phyloP scores from a whole-genome alignment of 2,113 vertebrate genomes.

The Turdus rufiventris region DNA sequence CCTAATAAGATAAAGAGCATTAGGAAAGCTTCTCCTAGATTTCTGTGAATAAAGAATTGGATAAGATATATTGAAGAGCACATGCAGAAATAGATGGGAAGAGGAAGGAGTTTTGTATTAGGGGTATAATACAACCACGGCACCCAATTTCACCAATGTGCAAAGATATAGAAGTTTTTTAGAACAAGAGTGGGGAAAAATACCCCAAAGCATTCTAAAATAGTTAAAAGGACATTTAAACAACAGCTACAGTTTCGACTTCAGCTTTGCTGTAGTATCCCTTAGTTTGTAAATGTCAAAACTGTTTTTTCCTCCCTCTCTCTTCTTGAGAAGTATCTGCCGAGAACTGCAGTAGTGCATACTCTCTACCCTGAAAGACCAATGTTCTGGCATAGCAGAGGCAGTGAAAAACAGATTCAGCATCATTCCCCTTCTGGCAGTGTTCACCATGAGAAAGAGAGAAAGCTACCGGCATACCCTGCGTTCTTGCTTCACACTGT shows the following conservation, averaged over 20 bases:
- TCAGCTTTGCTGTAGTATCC: neutral
- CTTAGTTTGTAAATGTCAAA: neutral
- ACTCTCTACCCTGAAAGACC: neutral
- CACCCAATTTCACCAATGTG: rapidly evolving
- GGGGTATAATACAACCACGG: neutral
- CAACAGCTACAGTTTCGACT: neutral
- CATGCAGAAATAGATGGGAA: neutral
- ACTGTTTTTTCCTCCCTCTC: neutral
- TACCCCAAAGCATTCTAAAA: neutral
- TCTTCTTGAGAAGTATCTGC: neutral
- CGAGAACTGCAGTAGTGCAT: neutral
- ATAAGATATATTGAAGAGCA: neutral
- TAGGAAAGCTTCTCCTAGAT: neutral
- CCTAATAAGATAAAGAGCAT: neutral
- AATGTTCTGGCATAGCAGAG: neutral
- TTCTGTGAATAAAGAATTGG: neutral
- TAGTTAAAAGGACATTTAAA: neutral
- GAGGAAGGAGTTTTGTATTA: neutral
- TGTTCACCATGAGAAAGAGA: neutral
- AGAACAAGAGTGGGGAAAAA: neutral
- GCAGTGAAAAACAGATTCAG: neutral
- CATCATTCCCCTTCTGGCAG: neutral
- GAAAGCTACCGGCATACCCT: neutral
- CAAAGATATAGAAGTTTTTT: neutral
- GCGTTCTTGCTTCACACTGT: neutral